A percentile compares a stretch with the other conserved stretches of the same genome.
phyloP scores from a whole-genome alignment of 1,140 invertebrate genomes.

The Pseudomyrmex concolor region DNA sequence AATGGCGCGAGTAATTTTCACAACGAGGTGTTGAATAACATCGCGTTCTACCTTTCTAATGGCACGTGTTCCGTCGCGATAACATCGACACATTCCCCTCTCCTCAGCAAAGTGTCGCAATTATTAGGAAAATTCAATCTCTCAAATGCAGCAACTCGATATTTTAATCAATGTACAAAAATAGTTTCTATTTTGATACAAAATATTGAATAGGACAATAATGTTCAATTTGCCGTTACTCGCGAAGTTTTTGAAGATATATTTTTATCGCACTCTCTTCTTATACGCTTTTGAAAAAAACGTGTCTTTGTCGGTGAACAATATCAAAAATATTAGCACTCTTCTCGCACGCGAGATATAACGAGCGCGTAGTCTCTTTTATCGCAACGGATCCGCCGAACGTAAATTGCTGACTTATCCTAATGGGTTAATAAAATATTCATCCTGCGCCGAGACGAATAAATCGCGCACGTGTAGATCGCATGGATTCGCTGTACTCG shows the following conservation, averaged over 20 bases:
- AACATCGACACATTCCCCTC: neutral
- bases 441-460: constrained; percentile 55
- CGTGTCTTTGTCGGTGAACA: neutral
- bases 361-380: constrained; percentile 21
- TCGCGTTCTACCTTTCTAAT: neutral
- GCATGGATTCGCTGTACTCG: constrained; percentile 29
- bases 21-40: constrained; percentile 72
- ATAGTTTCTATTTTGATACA: no score
- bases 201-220: no score
- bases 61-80: neutral
- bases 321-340: constrained; percentile 21
- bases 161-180: no score
- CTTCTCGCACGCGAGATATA: neutral
- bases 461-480: constrained; percentile 56
- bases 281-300: neutral
- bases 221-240: no score
- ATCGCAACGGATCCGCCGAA: constrained; percentile 44
- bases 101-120: neutral
- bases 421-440: constrained; percentile 74
- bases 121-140: neutral
- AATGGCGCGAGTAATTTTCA: constrained; percentile 76
- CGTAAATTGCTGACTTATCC: constrained; percentile 65
- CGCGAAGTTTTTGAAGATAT: neutral
- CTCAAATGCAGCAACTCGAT: no score
- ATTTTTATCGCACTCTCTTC: neutral